phyloP scores from a whole-genome alignment of 2,797 vertebrate genomes.

The Acomys russatus region DNA sequence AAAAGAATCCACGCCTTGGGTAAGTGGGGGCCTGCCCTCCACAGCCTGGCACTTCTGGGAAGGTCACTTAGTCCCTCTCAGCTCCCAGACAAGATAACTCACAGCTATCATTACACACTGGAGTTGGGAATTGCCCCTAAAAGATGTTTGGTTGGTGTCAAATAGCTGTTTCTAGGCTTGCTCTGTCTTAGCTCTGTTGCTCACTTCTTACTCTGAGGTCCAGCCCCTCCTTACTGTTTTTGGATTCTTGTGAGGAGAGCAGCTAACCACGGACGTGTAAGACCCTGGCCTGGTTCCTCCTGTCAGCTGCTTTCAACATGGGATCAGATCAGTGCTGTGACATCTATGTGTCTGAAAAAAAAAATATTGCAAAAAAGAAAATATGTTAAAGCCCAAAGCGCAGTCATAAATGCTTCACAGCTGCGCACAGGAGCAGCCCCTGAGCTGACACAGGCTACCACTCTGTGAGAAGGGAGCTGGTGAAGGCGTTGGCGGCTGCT shows the following conservation, averaged over 20 bases:
- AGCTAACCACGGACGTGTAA: not conserved
- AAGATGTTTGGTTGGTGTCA: not conserved
- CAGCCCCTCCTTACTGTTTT: not conserved
- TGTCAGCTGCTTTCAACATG: conserved; percentile 20
- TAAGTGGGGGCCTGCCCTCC: not conserved
- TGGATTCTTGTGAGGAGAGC: conserved; percentile 50
- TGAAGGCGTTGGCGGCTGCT: not conserved
- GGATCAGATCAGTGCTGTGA: conserved; percentile 12
- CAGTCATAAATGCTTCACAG: conserved; percentile 9
- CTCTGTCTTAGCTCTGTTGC: not conserved
- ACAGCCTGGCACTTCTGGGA: not conserved
- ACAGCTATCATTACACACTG: not conserved
- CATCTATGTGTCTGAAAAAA: conserved; percentile 11
- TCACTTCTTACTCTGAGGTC: not conserved
- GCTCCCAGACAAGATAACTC: not conserved
- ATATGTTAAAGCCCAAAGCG: not conserved
- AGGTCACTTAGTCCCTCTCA: not conserved
- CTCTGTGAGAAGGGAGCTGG: conserved; percentile 26
- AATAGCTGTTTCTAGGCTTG: not conserved
- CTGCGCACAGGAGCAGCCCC: not conserved
- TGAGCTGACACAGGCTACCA: not conserved
- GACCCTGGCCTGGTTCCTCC: not conserved
- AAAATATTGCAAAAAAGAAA: not conserved
- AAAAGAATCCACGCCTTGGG: not conserved
- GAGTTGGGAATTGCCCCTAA: conserved; percentile 2